phyloP scores from a whole-genome alignment of 2,797 vertebrate species.

The Sternarchorhynchus goeldii region DNA sequence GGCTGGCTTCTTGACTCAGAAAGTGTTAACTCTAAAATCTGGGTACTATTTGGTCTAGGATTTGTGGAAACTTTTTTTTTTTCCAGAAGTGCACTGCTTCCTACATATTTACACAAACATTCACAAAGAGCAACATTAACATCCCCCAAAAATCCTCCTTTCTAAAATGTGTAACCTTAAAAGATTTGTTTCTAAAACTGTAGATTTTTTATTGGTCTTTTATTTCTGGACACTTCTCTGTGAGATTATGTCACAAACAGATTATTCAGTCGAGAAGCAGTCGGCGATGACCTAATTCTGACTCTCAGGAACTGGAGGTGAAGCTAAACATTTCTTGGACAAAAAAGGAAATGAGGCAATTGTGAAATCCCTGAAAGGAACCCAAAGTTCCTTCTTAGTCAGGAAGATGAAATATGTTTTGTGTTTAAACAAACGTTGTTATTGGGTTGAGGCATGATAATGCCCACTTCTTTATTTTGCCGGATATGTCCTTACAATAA shows the following conservation, averaged over 20 bases:
- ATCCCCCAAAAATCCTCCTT: neutral
- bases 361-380: conserved; percentile 61
- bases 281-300: conserved; percentile 44
- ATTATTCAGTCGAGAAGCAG: conserved; percentile 23
- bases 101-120: no score
- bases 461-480: conserved; percentile 42
- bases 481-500: neutral
- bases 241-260: conserved; percentile 16
- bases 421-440: conserved; percentile 55
- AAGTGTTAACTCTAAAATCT: conserved; percentile 34
- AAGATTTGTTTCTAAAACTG: no score
- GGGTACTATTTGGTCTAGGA: conserved; percentile 9
- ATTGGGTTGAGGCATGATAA: conserved; percentile 30
- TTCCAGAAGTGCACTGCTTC: neutral
- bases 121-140: neutral
- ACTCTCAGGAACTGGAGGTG: conserved; percentile 26
- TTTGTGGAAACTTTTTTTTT: conserved; percentile 3
- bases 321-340: conserved; percentile 51
- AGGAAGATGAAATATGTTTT: conserved; percentile 49
- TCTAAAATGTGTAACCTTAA: neutral
- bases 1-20: conserved; percentile 32
- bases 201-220: neutral
- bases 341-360: conserved; percentile 58
- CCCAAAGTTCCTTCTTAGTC: conserved; percentile 44
- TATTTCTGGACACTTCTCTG: neutral